These are phyloP conservation scores for Oophaga pumilio DNA, from an alignment of 2,113 vertebrate species.

Conservation along the genomic window DNA sequence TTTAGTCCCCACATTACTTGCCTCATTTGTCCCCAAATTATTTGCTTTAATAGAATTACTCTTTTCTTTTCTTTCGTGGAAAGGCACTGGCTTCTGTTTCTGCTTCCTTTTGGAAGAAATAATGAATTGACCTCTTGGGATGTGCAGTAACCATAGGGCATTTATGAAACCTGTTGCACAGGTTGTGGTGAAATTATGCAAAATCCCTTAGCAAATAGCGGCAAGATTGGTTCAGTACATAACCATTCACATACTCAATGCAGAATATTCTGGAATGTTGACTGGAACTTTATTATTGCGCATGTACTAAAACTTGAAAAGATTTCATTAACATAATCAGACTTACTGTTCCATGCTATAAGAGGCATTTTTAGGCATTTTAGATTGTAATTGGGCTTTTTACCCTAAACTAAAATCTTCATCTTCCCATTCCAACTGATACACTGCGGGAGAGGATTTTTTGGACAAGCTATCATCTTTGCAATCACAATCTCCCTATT, in stretches of 20 bases:
- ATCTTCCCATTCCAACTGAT: not conserved
- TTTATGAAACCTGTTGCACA: constrained; percentile 8
- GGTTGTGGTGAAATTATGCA: not conserved
- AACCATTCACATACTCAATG: not conserved
- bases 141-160: not conserved
- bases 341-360: not conserved
- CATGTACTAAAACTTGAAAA: not conserved
- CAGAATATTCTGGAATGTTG: not conserved
- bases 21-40: not conserved
- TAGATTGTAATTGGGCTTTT: not conserved
- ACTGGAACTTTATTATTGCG: not conserved
- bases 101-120: not conserved
- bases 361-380: not conserved
- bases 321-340: not conserved
- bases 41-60: not conserved
- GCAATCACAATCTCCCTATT: not conserved
- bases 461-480: too few species aligned
- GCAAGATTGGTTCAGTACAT: not conserved
- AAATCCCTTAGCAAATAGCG: not conserved
- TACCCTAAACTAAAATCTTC: not conserved
- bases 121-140: not conserved
- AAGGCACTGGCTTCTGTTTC: constrained; percentile 8
- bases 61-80: not conserved
- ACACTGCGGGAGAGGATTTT: not conserved
- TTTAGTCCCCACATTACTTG: not conserved